phyloP scores from a whole-genome alignment of 2,113 vertebrate genomes.

The Bubalus kerabau region DNA sequence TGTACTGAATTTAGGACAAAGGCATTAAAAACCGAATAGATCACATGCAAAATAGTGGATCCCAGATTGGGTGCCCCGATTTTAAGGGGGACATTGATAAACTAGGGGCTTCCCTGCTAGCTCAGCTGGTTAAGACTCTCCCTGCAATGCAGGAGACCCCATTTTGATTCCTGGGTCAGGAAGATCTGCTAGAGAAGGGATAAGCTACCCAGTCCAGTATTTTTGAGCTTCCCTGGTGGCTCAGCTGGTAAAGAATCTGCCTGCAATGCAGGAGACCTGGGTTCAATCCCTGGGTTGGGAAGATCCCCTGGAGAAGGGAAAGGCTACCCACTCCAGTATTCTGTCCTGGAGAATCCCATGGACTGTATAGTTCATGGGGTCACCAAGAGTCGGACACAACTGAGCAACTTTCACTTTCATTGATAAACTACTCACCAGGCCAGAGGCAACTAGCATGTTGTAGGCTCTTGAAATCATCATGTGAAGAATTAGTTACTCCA shows the following conservation, averaged over 20 bases:
- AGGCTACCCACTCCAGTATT: not conserved
- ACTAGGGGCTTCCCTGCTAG: not conserved
- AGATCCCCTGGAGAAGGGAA: not conserved
- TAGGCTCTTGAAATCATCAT: not conserved
- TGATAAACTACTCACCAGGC: not conserved
- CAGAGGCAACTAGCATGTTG: not conserved
- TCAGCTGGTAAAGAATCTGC: not conserved
- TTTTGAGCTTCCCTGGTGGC: not conserved
- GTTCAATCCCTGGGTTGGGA: not conserved
- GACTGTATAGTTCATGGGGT: not conserved
- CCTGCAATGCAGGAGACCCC: not conserved
- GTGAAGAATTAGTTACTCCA: not conserved
- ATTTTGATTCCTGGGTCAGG: not conserved
- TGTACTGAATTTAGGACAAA: not conserved
- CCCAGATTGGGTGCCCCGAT: not conserved
- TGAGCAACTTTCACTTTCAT: not conserved
- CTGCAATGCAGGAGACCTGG: not conserved
- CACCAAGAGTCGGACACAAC: fast-evolving
- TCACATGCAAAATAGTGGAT: not conserved
- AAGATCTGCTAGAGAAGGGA: not conserved
- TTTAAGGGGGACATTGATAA: not conserved
- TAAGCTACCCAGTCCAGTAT: not conserved
- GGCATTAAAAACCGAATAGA: not conserved
- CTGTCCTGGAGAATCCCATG: not conserved
- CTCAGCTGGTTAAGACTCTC: not conserved